Evolutionary conservation across 2,113 vertebrate genomes (phyloP).

Genomic region (Mola mola): DNA sequence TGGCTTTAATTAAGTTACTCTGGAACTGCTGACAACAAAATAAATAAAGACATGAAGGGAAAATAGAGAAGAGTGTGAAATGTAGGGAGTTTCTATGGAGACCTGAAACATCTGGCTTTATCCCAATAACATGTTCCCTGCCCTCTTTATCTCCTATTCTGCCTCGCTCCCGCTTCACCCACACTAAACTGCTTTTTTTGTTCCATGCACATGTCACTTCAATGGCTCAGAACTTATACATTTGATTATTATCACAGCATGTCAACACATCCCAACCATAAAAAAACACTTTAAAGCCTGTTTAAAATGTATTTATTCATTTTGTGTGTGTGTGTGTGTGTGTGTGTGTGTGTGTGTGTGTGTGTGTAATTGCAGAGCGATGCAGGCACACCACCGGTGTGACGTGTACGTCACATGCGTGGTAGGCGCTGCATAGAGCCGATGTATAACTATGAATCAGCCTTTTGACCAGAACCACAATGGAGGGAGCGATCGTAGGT

Average conservation of each 20-base stretch:
- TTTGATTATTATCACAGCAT: constrained; percentile 42
- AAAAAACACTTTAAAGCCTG: too few species aligned
- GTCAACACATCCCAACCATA: too few species aligned
- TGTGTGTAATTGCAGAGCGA: too few species aligned
- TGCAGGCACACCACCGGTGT: too few species aligned
- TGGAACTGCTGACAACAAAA: constrained; percentile 81
- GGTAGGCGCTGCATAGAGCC: too few species aligned
- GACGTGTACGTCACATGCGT: too few species aligned
- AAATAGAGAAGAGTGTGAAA: constrained; percentile 72
- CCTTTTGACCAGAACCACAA: too few species aligned
- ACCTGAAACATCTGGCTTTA: constrained; percentile 81
- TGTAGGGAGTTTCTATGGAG: constrained; percentile 81
- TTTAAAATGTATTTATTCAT: too few species aligned
- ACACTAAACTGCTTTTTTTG: not conserved
- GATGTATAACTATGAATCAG: too few species aligned
- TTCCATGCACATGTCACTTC: constrained; percentile 8
- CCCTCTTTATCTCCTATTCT: constrained; percentile 50
- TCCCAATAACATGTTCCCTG: constrained; percentile 77
- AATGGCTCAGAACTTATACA: constrained; percentile 15
- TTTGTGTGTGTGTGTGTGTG: too few species aligned
- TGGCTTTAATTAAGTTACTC: constrained; percentile 85
- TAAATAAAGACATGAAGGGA: constrained; percentile 77
- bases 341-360: too few species aligned
- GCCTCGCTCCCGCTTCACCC: constrained; percentile 2
- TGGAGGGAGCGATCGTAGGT: too few species aligned